phyloP scores from a whole-genome alignment of 2,113 vertebrate species.

The Scortum barcoo region DNA sequence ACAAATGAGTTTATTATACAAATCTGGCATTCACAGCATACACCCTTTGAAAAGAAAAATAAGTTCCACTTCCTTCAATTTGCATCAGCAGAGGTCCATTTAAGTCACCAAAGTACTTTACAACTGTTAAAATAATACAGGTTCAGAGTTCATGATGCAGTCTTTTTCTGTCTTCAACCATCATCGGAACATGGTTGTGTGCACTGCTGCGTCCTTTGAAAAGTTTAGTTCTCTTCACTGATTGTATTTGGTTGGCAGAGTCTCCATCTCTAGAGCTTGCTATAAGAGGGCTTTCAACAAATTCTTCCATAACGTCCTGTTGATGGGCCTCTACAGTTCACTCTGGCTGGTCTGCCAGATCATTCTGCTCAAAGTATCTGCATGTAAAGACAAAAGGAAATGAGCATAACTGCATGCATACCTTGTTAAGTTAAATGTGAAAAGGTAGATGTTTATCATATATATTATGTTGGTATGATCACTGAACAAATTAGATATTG shows the following conservation, averaged over 20 bases:
- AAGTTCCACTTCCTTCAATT: neutral
- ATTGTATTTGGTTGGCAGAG: neutral
- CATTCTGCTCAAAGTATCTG: slow-evolving; percentile 96
- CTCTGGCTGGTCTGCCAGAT: slow-evolving; percentile 89
- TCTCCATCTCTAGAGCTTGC: neutral
- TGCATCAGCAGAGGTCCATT: neutral
- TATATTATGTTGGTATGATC: neutral
- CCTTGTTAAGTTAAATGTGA: neutral
- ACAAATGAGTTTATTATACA: slow-evolving; percentile 48
- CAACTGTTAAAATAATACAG: neutral
- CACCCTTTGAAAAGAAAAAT: neutral
- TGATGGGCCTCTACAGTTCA: slow-evolving; percentile 6
- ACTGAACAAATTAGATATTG: neutral
- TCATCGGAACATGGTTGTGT: neutral
- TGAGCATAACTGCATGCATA: accelerated
- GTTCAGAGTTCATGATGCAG: neutral
- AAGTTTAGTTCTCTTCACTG: neutral
- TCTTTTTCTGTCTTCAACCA: neutral
- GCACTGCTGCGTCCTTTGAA: neutral
- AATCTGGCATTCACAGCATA: neutral
- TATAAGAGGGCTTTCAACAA: neutral
- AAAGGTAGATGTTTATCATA: too few relatives aligned
- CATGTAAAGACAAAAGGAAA: slow-evolving; percentile 31
- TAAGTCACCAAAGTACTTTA: neutral
- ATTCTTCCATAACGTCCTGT: neutral